A percentile compares a stretch with the other conserved stretches of the same genome.
These are phyloP conservation scores for Apeira syringaria DNA, from an alignment of 2,888 invertebrate species.

Conservation along the genomic window DNA sequence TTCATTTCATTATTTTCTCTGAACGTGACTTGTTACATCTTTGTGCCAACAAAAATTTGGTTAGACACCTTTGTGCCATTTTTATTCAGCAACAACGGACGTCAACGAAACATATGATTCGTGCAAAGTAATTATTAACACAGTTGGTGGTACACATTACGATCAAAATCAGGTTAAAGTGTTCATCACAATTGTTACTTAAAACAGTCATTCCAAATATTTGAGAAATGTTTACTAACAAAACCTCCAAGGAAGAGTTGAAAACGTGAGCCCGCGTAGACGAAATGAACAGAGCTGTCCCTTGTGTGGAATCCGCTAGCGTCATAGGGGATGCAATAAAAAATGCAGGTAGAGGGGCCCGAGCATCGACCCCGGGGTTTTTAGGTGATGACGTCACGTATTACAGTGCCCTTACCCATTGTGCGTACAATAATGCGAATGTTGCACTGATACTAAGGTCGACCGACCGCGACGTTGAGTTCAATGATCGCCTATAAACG, in stretches of 20 bases:
- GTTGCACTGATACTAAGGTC: slow-evolving; percentile 35
- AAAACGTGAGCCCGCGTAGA: slow-evolving; percentile 28
- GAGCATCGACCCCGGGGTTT: slow-evolving; percentile 75
- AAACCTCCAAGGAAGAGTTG: slow-evolving; percentile 15
- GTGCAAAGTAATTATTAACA: slow-evolving; percentile 13
- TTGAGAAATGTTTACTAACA: slow-evolving; percentile 24
- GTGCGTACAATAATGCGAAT: slow-evolving; percentile 52
- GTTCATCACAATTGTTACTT: slow-evolving; percentile 10
- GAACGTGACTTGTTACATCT: slow-evolving; percentile 17
- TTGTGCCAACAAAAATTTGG: slow-evolving; percentile 13
- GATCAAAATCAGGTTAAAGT: slow-evolving; percentile 16
- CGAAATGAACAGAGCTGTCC: slow-evolving; percentile 35
- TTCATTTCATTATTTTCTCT: slow-evolving; percentile 23
- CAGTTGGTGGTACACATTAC: slow-evolving; percentile 14
- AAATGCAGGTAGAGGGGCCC: slow-evolving; percentile 76
- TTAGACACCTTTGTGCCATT: slow-evolving; percentile 15
- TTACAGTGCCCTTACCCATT: slow-evolving; percentile 39
- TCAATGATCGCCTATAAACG: slow-evolving; percentile 27
- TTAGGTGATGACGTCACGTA: slow-evolving; percentile 67
- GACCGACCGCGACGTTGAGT: slow-evolving; percentile 27
- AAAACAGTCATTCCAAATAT: slow-evolving; percentile 10
- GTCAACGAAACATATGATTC: slow-evolving; percentile 15
- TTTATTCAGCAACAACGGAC: slow-evolving; percentile 4
- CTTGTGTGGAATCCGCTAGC: slow-evolving; percentile 59
- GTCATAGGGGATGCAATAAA: slow-evolving; percentile 75